A percentile compares a stretch with the other conserved stretches of the same genome.
Evolutionary conservation across 2,888 invertebrate genomes (phyloP).

Genomic region (Parasteatoda lunata): DNA sequence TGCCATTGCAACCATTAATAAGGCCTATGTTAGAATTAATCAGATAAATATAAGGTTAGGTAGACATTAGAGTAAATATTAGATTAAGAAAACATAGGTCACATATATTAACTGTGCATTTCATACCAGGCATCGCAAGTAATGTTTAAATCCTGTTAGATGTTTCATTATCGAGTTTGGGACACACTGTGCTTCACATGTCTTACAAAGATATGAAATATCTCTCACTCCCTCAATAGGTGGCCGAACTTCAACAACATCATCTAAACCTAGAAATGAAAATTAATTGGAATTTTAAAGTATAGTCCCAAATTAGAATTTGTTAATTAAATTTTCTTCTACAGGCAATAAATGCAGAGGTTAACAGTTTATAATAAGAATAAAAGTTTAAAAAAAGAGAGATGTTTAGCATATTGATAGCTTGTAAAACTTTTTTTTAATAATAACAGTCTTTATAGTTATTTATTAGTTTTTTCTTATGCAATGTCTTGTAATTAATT

Average conservation of each 20-base stretch:
- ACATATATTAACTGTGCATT: background rate
- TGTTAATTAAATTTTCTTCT: no score
- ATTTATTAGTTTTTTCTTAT: no score
- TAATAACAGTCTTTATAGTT: no score
- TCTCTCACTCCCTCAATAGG: background rate
- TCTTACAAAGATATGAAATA: slow-evolving; percentile 1
- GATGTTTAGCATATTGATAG: no score
- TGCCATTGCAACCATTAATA: background rate
- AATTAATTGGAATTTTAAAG: background rate
- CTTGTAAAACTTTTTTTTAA: no score
- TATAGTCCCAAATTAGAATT: no score
- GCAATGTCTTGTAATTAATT: no score
- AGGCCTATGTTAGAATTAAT: background rate
- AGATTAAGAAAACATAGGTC: background rate
- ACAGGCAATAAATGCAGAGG: no score
- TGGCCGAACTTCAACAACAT: background rate
- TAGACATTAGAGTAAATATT: background rate
- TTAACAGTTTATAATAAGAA: no score
- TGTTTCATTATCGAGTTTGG: background rate
- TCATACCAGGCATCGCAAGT: background rate
- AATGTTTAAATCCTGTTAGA: background rate
- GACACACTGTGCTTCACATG: slow-evolving; percentile 8
- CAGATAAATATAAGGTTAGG: background rate
- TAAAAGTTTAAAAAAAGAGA: no score
- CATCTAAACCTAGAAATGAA: background rate